Evolutionary conservation across 2,113 vertebrate genomes (phyloP), one percentile per base, ranked within the genome.

Genomic region (Oceanodroma tethys): DNA sequence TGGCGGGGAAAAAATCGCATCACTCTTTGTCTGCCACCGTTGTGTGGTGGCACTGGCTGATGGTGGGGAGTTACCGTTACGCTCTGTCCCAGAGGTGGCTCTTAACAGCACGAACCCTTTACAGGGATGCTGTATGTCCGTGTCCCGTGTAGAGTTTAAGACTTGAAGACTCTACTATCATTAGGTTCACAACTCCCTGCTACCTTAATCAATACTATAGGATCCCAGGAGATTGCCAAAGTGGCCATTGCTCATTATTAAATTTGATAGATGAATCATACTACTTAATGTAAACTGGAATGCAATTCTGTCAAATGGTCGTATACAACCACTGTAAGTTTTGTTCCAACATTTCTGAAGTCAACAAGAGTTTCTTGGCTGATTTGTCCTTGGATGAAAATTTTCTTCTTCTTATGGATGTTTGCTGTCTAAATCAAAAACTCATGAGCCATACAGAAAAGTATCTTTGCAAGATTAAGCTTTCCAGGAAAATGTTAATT

Each of bases 1-100:
- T 16, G 3, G 15, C 0, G 1, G 20, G 22, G 7, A 7, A 70
- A 78, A 70, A 52, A 43, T 0, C 16, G 14, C 4, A 2, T 70
- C 21, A 34, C 43, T 56, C 40, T 53, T 34, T 67, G 43, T 70
- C 42, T 89, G 92, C 38, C 52, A 52, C 52, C 0, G 0, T 3
- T 40, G 13, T 26, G 14, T 22, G 26, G 27, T 55, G 47, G 10
- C 34, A 16, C 30, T 38, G 58, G 30, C 32, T 27, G 38, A 5
- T 8, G 10, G 18, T 34, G 14, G 30, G 42, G 53, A 78, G 40
- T 73, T 87, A 25, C 2, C 9, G 42, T 42, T 63, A 9, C 0
- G 1, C 29, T 86, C 38, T 58, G 55, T 74, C 42, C 34, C 25
- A 47, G 36, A 47, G 34, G 42, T 30, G 56, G 22, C 13, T 80